phyloP scores from a whole-genome alignment of 2,797 vertebrate species.

The Peromyscus melanophrys region DNA sequence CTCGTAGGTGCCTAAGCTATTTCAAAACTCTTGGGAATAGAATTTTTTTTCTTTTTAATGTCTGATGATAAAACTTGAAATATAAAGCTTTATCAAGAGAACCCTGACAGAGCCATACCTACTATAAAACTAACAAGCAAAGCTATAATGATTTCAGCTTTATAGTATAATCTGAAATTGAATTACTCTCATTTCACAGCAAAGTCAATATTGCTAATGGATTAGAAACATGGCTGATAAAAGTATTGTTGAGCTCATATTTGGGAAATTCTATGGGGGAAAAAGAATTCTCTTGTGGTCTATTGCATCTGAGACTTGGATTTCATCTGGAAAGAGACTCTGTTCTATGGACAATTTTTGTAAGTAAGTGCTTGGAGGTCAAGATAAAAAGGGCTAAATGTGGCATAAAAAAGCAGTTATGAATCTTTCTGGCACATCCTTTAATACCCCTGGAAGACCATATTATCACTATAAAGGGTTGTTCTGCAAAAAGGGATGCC shows the following conservation, averaged over 20 bases:
- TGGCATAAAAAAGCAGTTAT: not conserved
- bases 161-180: constrained; percentile 82
- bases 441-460: not conserved
- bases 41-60: constrained; percentile 20
- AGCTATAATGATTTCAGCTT: constrained; percentile 79
- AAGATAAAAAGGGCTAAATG: constrained; percentile 40
- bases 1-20: not conserved
- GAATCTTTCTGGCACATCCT: not conserved
- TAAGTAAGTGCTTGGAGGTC: constrained; percentile 55
- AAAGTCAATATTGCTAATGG: constrained; percentile 82
- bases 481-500: not conserved
- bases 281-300: constrained; percentile 72
- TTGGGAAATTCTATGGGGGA: constrained; percentile 55
- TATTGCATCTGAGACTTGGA: constrained; percentile 39
- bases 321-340: constrained; percentile 52
- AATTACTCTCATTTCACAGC: constrained; percentile 80
- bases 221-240: constrained; percentile 80
- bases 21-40: not conserved
- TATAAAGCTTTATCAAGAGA: constrained; percentile 76
- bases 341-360: not conserved
- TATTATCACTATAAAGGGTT: not conserved
- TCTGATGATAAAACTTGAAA: constrained; percentile 72
- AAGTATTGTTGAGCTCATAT: constrained; percentile 68
- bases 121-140: constrained; percentile 74
- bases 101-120: constrained; percentile 67